Base-by-base conservation (phyloP, 1,140 invertebrate genomes). In the Achatina immaculata region DNA sequence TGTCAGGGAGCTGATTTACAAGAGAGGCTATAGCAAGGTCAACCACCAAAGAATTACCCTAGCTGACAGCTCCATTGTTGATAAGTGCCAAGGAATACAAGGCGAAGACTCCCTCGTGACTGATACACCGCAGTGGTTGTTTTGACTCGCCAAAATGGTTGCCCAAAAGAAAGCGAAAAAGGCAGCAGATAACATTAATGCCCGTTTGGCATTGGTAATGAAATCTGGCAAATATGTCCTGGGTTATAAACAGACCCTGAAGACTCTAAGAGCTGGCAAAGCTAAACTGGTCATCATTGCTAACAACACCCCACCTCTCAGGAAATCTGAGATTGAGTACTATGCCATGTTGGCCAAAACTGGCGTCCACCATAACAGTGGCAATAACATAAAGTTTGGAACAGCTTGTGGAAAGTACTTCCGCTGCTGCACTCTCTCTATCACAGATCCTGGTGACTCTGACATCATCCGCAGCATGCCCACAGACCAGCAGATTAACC, bases 231-330 rank as follows among this genome's bases (percentile, higher is more conserved):
- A 99, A 93, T 99, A 96, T 91, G 96, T 96, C 83, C 93, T 99
- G 83, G 99, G 99, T n/a, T 98, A 99, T 93, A 99, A 98, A 90
- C 98, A 99, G 91, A 99, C 99, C 0, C 90, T 99, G 84, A 99
- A 99, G 93, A 97, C 97, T 24, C 93, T 99, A 9, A 94, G 98
- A 51, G 96, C 97, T 92, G 99, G 99, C 87, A 99, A 99, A 93
- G 97, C 98, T 21, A 99, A 99, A 92, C 93, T 99, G 87, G 96
- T 99, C 86, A 99, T 99, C 91, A 99, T 99, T 88, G 97, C 98
- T 86, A 99, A 97, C 93, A 99, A 99, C 91, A 98, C 98, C 36
- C 98, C 98, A 82, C 95, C 97, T 43, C 93, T 99, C 90, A 97
- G 96, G 97, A 98, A 94, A 76, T n/a, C 58, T 83, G 45, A n/a